phyloP scores from a whole-genome alignment of 2,113 vertebrate species.

The Vireo altiloquus region DNA sequence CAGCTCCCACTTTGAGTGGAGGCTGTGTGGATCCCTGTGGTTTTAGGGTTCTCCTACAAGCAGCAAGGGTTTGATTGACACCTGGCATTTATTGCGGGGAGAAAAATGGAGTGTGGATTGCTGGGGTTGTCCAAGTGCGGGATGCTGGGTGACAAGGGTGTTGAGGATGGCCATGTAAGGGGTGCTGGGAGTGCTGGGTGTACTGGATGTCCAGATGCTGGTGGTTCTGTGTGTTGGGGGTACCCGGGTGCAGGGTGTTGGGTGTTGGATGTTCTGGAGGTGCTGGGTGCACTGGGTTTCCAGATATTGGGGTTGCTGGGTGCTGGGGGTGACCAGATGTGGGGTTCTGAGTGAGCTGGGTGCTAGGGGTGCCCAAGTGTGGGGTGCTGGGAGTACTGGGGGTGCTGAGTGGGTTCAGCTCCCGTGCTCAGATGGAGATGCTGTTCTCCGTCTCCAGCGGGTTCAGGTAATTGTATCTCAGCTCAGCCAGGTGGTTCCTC shows the following conservation, averaged over 20 bases:
- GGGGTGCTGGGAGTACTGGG: no score
- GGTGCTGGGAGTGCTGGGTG: not conserved
- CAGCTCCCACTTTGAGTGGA: not conserved
- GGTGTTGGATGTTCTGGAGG: not conserved
- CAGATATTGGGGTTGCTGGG: no score
- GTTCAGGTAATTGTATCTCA: constrained; percentile 4
- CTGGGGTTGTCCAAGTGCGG: not conserved
- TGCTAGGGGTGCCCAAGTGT: no score
- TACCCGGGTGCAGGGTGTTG: not conserved
- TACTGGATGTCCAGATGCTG: not conserved
- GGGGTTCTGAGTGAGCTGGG: not conserved
- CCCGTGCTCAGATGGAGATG: not conserved
- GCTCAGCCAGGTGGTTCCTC: not conserved
- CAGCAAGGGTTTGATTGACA: not conserved
- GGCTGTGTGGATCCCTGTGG: not conserved
- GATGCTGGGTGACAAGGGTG: not conserved
- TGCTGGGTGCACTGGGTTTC: not conserved
- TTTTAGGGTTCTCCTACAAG: not conserved
- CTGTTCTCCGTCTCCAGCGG: not conserved
- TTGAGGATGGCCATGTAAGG: not conserved
- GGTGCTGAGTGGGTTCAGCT: not conserved
- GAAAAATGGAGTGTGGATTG: not conserved
- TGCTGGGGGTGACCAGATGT: not conserved
- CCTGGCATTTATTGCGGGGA: not conserved
- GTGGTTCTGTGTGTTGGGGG: not conserved